Base-by-base conservation (phyloP, 2,888 invertebrate species). In the Lumbricus terrestris region DNA sequence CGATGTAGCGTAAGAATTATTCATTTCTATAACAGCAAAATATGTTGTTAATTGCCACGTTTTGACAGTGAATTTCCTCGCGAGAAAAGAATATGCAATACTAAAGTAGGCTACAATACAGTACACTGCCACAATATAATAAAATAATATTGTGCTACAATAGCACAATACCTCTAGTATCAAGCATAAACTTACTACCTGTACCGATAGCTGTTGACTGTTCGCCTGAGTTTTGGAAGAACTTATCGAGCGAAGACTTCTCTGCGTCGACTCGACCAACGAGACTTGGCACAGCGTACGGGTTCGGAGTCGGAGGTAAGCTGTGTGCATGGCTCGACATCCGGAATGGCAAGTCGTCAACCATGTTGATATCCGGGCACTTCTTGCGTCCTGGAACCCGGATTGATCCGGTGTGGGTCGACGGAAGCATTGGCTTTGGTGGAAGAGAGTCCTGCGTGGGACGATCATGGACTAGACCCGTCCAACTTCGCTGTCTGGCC, bases 401-500 rank as follows among this genome's bases (percentile, higher is more conserved):
- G 20, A 34, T 33, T 23, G 85, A 85, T 35, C 37, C 37, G n/a
- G 35, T 33, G 20, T 34, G 85, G 0, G 34, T 85, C 13, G 34
- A 37, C 6, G 85, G 37, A 34, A 0, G 35, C 37, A 23, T 37
- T 5, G 35, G 6, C 23, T 35, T 85, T 35, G 34, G 85, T 23
- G 69, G 69, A 69, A 85, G 35, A 16, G 85, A 35, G 35, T 85
- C 85, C n/a, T 15, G 85, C 4, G 35, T 1, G 16, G 37, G 37
- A 85, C 37, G 34, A 35, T 16, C 34, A 34, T 85, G 85, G 35
- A 35, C 23, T 20, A 85, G 18, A 5, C 85, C 85, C 18, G 85
- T 85, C 85, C 85, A 85, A 33, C 85, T 85, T 34, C 85, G 85
- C 85, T 85, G 85, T 85, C 85, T 85, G 20, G 35, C 23, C 85